A percentile compares a stretch with the other conserved stretches of the same genome.
phyloP scores from a whole-genome alignment of 2,888 invertebrate genomes.

The Punctoribates punctum region DNA sequence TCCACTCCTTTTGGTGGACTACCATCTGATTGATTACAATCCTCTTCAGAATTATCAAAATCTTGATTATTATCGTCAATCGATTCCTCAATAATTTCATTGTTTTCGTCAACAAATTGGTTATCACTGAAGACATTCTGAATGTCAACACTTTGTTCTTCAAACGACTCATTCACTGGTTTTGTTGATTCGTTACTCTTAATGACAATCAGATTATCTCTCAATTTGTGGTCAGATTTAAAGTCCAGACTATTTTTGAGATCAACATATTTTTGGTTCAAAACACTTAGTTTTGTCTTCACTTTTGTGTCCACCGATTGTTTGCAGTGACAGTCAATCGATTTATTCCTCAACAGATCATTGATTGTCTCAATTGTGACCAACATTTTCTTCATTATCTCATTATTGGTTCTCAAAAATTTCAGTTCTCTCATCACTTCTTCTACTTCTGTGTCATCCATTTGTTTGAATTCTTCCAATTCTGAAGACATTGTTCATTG shows the following conservation, averaged over 20 bases:
- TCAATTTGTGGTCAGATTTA: not conserved
- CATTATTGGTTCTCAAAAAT: not conserved
- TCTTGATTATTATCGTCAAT: not conserved
- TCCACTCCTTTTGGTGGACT: not conserved
- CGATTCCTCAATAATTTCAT: not conserved
- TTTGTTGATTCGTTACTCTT: not conserved
- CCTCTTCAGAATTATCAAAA: not conserved
- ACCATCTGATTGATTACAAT: not conserved
- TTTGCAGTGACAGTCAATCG: not conserved
- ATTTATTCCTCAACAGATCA: not conserved
- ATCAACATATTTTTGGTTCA: not conserved
- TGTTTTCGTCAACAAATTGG: not conserved
- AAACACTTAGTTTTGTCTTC: slow-evolving; percentile 14
- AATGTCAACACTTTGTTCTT: not conserved
- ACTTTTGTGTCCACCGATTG: not conserved
- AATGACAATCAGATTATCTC: not conserved
- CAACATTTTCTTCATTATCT: slow-evolving; percentile 2
- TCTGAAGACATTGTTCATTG: not conserved
- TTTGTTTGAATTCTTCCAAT: not conserved
- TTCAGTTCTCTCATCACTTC: not conserved
- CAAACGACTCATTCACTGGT: not conserved
- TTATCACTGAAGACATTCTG: not conserved
- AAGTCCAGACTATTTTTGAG: not conserved
- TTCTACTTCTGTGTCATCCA: not conserved
- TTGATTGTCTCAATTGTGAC: not conserved